Conservation (phyloP, 2,113 vertebrate species). For the Burhinus oedicnemus region DNA sequence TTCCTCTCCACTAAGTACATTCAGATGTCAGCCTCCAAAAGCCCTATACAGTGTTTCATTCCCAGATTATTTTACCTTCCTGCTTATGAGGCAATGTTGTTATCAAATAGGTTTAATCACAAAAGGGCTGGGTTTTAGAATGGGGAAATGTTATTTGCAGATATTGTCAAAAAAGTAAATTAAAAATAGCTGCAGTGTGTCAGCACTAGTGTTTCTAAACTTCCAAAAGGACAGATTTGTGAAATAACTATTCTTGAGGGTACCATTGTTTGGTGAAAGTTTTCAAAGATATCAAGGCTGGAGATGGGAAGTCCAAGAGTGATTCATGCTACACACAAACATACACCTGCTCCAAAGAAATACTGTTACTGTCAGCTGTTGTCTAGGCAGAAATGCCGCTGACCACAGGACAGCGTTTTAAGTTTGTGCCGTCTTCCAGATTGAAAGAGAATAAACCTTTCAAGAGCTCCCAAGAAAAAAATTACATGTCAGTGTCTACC, state of each 20-base stretch:
- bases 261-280: background rate
- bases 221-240: constrained; percentile 12
- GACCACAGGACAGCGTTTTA: background rate
- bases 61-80: constrained; percentile 47
- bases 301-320: background rate
- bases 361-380: background rate
- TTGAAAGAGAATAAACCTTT: background rate
- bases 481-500: rapidly evolving
- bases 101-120: constrained; percentile 49
- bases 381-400: background rate
- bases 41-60: constrained; percentile 8
- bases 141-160: background rate
- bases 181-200: background rate
- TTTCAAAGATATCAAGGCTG: background rate
- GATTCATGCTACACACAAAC: background rate
- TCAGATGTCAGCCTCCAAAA: constrained; percentile 76
- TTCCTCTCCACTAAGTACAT: constrained; percentile 80
- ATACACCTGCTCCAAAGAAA: background rate
- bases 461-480: background rate
- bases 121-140: background rate
- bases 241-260: background rate
- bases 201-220: background rate
- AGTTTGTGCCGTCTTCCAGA: background rate
- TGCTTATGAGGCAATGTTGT: constrained; percentile 28
- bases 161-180: constrained; percentile 10